Percentiles rank a stretch among this genome's conserved stretches.
Conservation (phyloP, 2,113 vertebrate genomes). For the Sisor rabdophorus region DNA sequence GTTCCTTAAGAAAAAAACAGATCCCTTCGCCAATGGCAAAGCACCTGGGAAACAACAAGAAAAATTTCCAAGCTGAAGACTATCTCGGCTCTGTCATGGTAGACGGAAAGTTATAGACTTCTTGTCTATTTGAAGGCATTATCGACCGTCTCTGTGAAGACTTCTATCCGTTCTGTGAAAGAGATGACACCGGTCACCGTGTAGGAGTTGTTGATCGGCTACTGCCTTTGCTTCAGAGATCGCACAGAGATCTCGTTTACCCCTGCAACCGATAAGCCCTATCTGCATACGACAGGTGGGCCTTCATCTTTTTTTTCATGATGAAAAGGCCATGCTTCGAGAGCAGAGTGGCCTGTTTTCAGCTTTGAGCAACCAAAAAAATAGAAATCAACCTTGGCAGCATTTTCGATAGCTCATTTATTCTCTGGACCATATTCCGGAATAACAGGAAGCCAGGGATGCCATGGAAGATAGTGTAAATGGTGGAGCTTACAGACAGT, state of each 20-base stretch:
- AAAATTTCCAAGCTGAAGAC: slow-evolving; percentile 43
- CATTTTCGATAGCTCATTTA: slow-evolving; percentile 41
- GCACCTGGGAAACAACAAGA: slow-evolving; percentile 28
- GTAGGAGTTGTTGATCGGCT: slow-evolving; percentile 60
- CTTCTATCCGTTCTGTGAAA: slow-evolving; percentile 60
- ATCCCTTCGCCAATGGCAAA: slow-evolving; percentile 47
- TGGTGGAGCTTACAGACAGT: neutral
- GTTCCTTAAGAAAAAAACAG: slow-evolving; percentile 41
- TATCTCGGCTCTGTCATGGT: slow-evolving; percentile 46
- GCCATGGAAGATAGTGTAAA: slow-evolving; percentile 10
- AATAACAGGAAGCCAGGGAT: neutral
- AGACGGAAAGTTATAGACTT: slow-evolving; percentile 55
- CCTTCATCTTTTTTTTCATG: slow-evolving; percentile 61
- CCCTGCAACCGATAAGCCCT: slow-evolving; percentile 66
- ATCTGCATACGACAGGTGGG: slow-evolving; percentile 67
- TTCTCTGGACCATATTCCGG: neutral
- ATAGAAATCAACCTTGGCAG: slow-evolving; percentile 33
- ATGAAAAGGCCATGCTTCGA: slow-evolving; percentile 55
- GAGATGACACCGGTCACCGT: slow-evolving; percentile 60
- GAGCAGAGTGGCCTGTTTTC: slow-evolving; percentile 51
- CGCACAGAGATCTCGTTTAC: slow-evolving; percentile 67
- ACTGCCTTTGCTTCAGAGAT: slow-evolving; percentile 67
- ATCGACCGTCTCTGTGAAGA: slow-evolving; percentile 63
- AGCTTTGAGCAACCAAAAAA: slow-evolving; percentile 41
- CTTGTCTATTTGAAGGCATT: slow-evolving; percentile 61